A percentile compares a stretch with the other conserved stretches of the same genome.
Conservation (phyloP, 2,113 vertebrate genomes). For the Ariopsis seemanni region DNA sequence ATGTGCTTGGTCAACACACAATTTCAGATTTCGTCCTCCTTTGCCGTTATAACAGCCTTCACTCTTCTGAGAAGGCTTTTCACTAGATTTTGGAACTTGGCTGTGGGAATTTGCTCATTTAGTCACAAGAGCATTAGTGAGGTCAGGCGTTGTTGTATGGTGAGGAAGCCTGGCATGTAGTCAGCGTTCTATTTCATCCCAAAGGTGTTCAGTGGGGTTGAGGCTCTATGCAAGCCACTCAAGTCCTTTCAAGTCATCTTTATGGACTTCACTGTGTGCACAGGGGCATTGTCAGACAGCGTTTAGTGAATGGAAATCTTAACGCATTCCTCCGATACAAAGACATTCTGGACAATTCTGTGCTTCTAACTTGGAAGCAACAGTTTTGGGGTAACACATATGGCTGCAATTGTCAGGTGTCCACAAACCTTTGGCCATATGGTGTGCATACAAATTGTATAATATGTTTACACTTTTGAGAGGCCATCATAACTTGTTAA, state of each 20-base stretch:
- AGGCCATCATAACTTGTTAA: not conserved
- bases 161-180: not conserved
- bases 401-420: not conserved
- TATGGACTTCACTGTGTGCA: not conserved
- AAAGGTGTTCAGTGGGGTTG: not conserved
- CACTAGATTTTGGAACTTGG: too few species aligned
- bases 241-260: not conserved
- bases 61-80: too few species aligned
- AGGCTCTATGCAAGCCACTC: not conserved
- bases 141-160: not conserved
- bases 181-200: not conserved
- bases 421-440: not conserved
- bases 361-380: too few species aligned
- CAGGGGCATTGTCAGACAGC: not conserved
- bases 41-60: not conserved
- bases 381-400: too few species aligned
- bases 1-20: not conserved
- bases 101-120: not conserved
- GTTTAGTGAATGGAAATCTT: not conserved
- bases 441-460: not conserved
- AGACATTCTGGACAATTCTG: not conserved
- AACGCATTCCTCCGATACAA: not conserved
- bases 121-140: too few species aligned
- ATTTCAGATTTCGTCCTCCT: not conserved
- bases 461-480: not conserved